A percentile compares a stretch with the other conserved stretches of the same genome.
phyloP scores from a whole-genome alignment of 2,113 vertebrate species.

The Leucopsar rothschildi region DNA sequence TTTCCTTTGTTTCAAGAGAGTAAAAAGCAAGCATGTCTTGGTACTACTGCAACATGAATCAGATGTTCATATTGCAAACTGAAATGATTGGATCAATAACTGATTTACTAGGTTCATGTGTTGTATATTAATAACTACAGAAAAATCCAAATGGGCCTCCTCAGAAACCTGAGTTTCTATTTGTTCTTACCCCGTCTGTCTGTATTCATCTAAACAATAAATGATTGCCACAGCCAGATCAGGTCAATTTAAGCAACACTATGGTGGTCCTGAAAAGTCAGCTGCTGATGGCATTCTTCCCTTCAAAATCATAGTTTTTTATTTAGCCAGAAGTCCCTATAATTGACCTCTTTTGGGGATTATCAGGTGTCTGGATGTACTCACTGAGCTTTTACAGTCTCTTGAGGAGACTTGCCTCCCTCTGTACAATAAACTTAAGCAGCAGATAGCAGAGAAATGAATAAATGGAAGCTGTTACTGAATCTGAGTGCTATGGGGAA shows the following conservation, averaged over 20 bases:
- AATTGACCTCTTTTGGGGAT: background rate
- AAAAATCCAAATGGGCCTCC: background rate
- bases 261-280: background rate
- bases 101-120: background rate
- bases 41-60: background rate
- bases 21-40: background rate
- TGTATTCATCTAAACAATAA: background rate
- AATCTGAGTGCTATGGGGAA: background rate
- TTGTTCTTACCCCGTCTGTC: background rate
- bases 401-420: background rate
- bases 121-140: background rate
- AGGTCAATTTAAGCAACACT: background rate
- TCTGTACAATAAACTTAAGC: background rate
- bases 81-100: background rate
- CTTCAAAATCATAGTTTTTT: background rate
- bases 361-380: background rate
- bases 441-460: background rate
- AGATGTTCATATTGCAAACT: background rate
- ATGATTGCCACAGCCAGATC: background rate
- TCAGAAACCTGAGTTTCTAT: background rate
- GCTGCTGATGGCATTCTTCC: background rate
- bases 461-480: background rate
- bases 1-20: background rate
- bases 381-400: background rate
- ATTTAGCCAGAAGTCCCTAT: background rate